phyloP scores from a whole-genome alignment of 1,140 invertebrate genomes.

The Bombus breviceps region DNA sequence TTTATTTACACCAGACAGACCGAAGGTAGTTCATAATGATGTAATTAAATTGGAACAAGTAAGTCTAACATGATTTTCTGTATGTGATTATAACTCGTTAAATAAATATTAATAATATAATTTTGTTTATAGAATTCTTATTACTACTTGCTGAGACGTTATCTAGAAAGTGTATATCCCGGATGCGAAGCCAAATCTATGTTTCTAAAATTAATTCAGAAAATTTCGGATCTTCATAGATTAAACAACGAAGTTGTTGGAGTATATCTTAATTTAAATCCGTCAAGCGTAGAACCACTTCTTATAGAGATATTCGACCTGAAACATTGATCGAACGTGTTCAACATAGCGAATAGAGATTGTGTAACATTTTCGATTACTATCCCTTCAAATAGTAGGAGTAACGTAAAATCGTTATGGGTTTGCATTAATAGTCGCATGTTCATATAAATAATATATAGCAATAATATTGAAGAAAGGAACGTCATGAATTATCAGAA shows the following conservation, averaged over 20 bases:
- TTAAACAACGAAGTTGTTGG: slow-evolving; percentile 93
- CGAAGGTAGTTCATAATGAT: slow-evolving; percentile 91
- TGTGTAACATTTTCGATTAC: neutral
- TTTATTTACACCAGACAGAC: slow-evolving; percentile 92
- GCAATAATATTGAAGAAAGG: slow-evolving; percentile 28
- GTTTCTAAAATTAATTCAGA: slow-evolving; percentile 94
- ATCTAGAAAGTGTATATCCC: slow-evolving; percentile 92
- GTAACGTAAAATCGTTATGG: neutral
- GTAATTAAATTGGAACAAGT: slow-evolving; percentile 94
- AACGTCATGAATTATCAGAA: neutral
- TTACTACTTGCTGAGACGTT: slow-evolving; percentile 92
- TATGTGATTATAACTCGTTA: neutral
- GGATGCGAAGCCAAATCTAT: slow-evolving; percentile 92
- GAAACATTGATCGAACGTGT: slow-evolving; percentile 82
- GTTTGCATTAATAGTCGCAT: slow-evolving; percentile 12
- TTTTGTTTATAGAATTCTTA: slow-evolving; percentile 89
- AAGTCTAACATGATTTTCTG: slow-evolving; percentile 45
- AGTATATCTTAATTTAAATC: slow-evolving; percentile 95
- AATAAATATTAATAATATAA: slow-evolving; percentile 27
- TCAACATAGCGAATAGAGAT: neutral
- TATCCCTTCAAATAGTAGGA: neutral
- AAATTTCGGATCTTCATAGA: slow-evolving; percentile 92
- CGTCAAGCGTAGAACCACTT: slow-evolving; percentile 93
- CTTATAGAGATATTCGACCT: slow-evolving; percentile 97
- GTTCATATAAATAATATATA: slow-evolving; percentile 32